Evolutionary conservation across 2,113 vertebrate species (phyloP).

Genomic region (Corythornis vintsioides): DNA sequence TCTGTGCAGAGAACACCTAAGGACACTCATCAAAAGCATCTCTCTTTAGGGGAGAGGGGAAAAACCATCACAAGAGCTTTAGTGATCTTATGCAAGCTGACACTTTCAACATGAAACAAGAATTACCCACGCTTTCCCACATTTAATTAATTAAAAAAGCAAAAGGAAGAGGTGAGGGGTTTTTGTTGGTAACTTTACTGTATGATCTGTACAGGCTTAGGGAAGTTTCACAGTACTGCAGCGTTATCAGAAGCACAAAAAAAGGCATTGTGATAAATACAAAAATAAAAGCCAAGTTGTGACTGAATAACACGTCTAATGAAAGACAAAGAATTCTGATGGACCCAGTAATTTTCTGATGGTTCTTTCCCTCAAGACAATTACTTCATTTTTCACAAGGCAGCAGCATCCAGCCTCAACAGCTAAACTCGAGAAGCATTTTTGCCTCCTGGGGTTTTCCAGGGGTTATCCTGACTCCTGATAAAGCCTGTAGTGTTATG

Average conservation of each 20-base stretch:
- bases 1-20: background rate
- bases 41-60: background rate
- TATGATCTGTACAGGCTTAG: background rate
- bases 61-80: background rate
- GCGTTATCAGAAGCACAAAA: background rate
- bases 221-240: background rate
- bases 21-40: background rate
- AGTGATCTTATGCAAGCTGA: background rate
- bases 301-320: background rate
- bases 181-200: background rate
- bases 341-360: background rate
- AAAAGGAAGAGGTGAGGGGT: fast-evolving
- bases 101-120: background rate
- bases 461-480: slow-evolving; percentile 48
- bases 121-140: background rate
- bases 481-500: slow-evolving; percentile 70
- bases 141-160: fast-evolving
- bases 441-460: slow-evolving; percentile 62
- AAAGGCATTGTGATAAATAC: slow-evolving; percentile 9
- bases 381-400: slow-evolving; percentile 58
- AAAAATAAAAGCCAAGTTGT: background rate
- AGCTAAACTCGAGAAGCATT: slow-evolving; percentile 62
- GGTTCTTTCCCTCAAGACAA: slow-evolving; percentile 40
- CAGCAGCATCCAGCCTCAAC: slow-evolving; percentile 41
- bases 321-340: slow-evolving; percentile 21